A percentile compares a stretch with the other conserved stretches of the same genome.
Evolutionary conservation across 2,113 vertebrate genomes (phyloP).

Genomic region (Merops nubicus): DNA sequence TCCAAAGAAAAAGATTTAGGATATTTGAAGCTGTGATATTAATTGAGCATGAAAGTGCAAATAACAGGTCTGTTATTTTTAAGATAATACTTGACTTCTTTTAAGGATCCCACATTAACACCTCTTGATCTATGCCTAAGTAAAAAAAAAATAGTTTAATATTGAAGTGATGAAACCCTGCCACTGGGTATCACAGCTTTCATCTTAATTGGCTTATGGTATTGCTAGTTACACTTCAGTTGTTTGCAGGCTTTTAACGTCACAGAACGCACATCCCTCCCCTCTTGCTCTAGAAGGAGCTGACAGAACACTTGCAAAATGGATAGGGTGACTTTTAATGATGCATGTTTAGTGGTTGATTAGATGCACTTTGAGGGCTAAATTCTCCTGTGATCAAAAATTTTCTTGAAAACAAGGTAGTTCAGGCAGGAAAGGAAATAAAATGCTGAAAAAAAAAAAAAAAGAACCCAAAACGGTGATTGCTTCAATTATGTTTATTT

Average conservation of each 20-base stretch:
- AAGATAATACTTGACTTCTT: slow-evolving; percentile 70
- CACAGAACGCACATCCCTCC: slow-evolving; percentile 4
- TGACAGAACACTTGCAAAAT: slow-evolving; percentile 22
- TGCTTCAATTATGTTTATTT: slow-evolving; percentile 46
- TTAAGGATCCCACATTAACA: slow-evolving; percentile 74
- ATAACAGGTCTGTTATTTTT: slow-evolving; percentile 68
- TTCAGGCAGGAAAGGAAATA: slow-evolving; percentile 53
- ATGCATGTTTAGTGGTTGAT: slow-evolving; percentile 58
- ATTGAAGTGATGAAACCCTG: slow-evolving; percentile 66
- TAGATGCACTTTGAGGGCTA: slow-evolving; percentile 54
- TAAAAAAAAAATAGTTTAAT: slow-evolving; percentile 71
- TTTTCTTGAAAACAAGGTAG: slow-evolving; percentile 43
- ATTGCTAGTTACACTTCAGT: slow-evolving; percentile 58
- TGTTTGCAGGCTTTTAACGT: slow-evolving; percentile 69
- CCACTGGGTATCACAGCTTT: slow-evolving; percentile 65
- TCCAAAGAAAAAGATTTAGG: slow-evolving; percentile 15
- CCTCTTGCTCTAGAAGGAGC: slow-evolving; percentile 8
- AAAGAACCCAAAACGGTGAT: no score
- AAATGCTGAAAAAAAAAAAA: slow-evolving; percentile 8
- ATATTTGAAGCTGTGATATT: slow-evolving; percentile 16
- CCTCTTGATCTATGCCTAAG: slow-evolving; percentile 73
- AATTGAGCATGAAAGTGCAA: slow-evolving; percentile 58
- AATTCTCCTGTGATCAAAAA: slow-evolving; percentile 67
- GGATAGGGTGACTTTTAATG: slow-evolving; percentile 64
- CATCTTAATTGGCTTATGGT: slow-evolving; percentile 76